A percentile compares a stretch with the other conserved stretches of the same genome.
Conservation (phyloP, 2,797 vertebrate genomes). For the Acridotheres tristis region DNA sequence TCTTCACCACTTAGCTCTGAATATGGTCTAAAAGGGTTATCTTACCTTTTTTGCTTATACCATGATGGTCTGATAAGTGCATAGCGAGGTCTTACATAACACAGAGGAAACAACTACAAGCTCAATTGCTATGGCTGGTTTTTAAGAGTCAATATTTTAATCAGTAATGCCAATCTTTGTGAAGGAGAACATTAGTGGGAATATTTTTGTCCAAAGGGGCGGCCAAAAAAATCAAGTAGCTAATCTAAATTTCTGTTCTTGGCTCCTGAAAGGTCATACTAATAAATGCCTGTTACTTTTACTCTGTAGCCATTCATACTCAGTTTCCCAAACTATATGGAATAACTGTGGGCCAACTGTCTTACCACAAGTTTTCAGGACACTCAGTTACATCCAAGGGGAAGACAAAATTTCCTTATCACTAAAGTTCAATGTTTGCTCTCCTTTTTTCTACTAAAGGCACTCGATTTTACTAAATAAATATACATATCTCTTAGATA, state of each 20-base stretch:
- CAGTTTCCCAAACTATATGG: not conserved
- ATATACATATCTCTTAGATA: not conserved
- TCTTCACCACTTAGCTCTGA: not conserved
- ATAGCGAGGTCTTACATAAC: not conserved
- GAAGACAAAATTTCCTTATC: not conserved
- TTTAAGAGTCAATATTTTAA: not conserved
- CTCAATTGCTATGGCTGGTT: not conserved
- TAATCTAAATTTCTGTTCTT: not conserved
- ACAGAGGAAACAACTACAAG: not conserved
- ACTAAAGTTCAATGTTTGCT: not conserved
- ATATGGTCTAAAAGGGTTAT: not conserved
- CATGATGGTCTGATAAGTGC: not conserved
- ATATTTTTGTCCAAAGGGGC: not conserved
- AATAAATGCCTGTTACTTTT: not conserved
- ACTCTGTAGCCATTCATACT: not conserved
- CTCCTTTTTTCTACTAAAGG: not conserved
- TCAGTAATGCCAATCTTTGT: rapidly evolving
- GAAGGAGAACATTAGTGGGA: not conserved
- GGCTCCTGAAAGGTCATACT: not conserved
- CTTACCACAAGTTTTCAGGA: not conserved
- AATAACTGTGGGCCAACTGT: not conserved
- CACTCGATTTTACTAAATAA: not conserved
- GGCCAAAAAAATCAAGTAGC: not conserved
- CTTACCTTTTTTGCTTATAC: not conserved
- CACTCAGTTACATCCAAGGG: not conserved